These are phyloP conservation scores for Perodicticus potto DNA, from an alignment of 2,797 vertebrate species.

Conservation along the genomic window DNA sequence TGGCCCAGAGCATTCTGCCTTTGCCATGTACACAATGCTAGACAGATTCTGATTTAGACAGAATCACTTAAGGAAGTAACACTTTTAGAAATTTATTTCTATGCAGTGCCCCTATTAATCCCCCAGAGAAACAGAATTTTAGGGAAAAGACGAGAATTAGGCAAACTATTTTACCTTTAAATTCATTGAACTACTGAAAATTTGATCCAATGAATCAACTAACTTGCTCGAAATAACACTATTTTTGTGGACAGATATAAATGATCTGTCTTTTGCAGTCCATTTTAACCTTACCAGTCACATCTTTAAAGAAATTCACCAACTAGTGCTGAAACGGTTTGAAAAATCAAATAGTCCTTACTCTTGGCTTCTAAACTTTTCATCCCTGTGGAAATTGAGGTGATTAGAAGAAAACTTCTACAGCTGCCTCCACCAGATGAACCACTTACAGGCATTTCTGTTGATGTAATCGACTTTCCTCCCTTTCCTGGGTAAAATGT, in stretches of 20 bases:
- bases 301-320: slow-evolving; percentile 30
- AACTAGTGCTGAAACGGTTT: slow-evolving; percentile 4
- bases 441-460: background rate
- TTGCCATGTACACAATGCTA: background rate
- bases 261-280: background rate
- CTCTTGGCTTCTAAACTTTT: background rate
- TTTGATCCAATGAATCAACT: background rate
- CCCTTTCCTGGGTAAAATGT: background rate
- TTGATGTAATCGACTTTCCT: too few relatives aligned
- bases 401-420: background rate
- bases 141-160: background rate
- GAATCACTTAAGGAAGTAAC: background rate
- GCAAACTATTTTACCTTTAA: slow-evolving; percentile 1
- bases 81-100: background rate
- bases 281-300: background rate
- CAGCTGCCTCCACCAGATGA: background rate
- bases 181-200: background rate
- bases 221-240: slow-evolving; percentile 16
- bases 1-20: background rate
- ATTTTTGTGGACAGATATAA: background rate
- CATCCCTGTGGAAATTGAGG: background rate
- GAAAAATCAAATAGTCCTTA: slow-evolving; percentile 28
- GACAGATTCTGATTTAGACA: too few relatives aligned
- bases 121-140: background rate
- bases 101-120: too few relatives aligned